Base-by-base conservation (phyloP, 2,888 invertebrate genomes). In the Venusia cambrica region DNA sequence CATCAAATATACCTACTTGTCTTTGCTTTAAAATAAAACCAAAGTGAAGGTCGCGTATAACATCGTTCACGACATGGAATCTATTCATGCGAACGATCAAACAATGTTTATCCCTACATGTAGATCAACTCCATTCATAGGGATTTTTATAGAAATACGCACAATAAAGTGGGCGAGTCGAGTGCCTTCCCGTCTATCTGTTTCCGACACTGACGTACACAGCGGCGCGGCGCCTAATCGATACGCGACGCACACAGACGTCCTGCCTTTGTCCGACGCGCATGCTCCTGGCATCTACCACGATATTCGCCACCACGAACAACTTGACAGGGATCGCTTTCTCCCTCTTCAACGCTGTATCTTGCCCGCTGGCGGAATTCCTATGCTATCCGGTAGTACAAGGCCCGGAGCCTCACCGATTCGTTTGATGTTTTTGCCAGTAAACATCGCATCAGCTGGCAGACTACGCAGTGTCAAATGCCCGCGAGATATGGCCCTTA, bases 391-490 rank as follows among this genome's bases (percentile, higher is more conserved):
- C 56, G 42, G 48, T 78, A 62, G 77, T 77, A 77, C 56, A 55
- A 63, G 71, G 62, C 48, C 48, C 44, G 55, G 62, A 57, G 58
- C 59, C 62, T 59, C 60, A 54, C 52, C 69, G 67, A 64, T 65
- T 64, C 59, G 54, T 67, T 72, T 57, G 68, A 68, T 72, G 74
- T 73, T 60, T 72, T 66, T 60, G 65, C 63, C 77, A 71, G 75
- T 83, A 83, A 84, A 84, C 85, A 83, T 67, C 72, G 62, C 63
- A 76, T 81, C 85, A 85, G 85, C 85, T 84, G 84, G 76, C 62
- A 56, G 73, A 68, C 68, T 70, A 74, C 72, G 69, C 68, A 68
- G 71, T 68, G 57, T 67, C 66, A 67, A 73, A 79, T 80, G 73
- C 65, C 67, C 51, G 55, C 64, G 54, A 68, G 69, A 73, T 68